Percentiles rank a stretch among this genome's conserved stretches.
Evolutionary conservation across 2,113 vertebrate genomes (phyloP).

Genomic region (Leptobrachium leishanense): DNA sequence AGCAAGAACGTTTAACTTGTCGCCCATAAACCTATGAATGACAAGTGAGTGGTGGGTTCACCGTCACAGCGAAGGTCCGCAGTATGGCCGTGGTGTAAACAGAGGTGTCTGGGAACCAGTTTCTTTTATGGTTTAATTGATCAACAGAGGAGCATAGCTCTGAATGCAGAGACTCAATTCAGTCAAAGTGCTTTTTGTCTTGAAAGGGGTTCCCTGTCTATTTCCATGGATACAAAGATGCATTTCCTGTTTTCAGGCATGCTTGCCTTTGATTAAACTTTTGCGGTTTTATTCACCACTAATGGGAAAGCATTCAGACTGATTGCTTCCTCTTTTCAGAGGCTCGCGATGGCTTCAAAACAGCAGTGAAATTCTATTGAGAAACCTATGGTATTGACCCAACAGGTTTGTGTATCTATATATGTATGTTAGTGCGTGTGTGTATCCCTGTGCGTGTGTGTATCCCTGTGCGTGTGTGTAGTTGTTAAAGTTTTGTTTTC

Average conservation of each 20-base stretch:
- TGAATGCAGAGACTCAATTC: conserved; percentile 58
- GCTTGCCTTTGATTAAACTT: conserved; percentile 63
- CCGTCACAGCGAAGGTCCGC: not conserved
- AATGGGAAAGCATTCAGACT: conserved; percentile 63
- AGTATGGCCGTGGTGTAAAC: not conserved
- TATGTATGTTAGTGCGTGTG: too few relatives aligned
- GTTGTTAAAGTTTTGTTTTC: too few relatives aligned
- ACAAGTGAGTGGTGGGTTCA: not conserved
- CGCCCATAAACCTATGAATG: not conserved
- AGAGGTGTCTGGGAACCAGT: conserved; percentile 47
- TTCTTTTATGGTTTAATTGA: conserved; percentile 50
- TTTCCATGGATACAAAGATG: conserved; percentile 68
- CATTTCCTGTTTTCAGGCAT: conserved; percentile 65
- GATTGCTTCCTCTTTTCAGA: conserved; percentile 61
- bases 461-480: too few relatives aligned
- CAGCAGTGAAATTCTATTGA: conserved; percentile 19
- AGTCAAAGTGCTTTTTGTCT: conserved; percentile 56
- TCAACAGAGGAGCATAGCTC: conserved; percentile 55
- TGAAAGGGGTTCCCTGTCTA: conserved; percentile 65
- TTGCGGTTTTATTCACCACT: conserved; percentile 65
- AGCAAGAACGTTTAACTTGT: not conserved
- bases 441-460: too few relatives aligned
- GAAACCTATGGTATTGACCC: not conserved
- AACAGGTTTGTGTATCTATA: conserved; percentile 25
- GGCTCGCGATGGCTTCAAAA: conserved; percentile 4